phyloP scores from a whole-genome alignment of 2,888 invertebrate species.

The Cerceris ruficornis region DNA sequence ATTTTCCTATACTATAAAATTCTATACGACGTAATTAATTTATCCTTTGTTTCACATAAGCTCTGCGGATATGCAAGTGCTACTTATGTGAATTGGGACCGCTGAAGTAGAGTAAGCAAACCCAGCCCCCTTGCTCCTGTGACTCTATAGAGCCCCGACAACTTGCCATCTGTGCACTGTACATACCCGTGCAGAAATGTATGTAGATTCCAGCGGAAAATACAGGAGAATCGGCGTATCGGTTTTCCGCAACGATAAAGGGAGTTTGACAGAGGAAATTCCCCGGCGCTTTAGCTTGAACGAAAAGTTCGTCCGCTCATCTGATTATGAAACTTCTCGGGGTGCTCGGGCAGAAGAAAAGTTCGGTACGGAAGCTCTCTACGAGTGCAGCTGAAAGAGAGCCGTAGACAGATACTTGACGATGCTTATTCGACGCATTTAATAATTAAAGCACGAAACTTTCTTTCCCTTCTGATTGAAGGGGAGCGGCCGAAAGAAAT shows the following conservation, averaged over 20 bases:
- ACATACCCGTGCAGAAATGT: too few relatives aligned
- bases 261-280: constrained; percentile 45
- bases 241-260: constrained; percentile 42
- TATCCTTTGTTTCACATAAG: too few relatives aligned
- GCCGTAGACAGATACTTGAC: constrained; percentile 26
- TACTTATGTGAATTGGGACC: too few relatives aligned
- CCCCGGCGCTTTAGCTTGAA: constrained; percentile 33
- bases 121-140: too few relatives aligned
- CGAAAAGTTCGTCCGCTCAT: constrained; percentile 33
- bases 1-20: too few relatives aligned
- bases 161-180: too few relatives aligned
- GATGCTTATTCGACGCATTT: constrained; percentile 31
- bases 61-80: too few relatives aligned
- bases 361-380: constrained; percentile 17
- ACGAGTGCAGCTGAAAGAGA: constrained; percentile 27
- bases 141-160: too few relatives aligned
- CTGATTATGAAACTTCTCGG: constrained; percentile 54
- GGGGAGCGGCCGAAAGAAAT: background rate
- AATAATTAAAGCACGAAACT: constrained; percentile 39
- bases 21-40: too few relatives aligned
- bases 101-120: too few relatives aligned
- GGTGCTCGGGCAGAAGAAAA: constrained; percentile 46
- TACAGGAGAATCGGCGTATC: constrained; percentile 2
- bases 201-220: too few relatives aligned
- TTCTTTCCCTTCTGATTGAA: constrained; percentile 16